Evolutionary conservation across 2,113 vertebrate species (phyloP).

Genomic region (Scartelaos histophorus): DNA sequence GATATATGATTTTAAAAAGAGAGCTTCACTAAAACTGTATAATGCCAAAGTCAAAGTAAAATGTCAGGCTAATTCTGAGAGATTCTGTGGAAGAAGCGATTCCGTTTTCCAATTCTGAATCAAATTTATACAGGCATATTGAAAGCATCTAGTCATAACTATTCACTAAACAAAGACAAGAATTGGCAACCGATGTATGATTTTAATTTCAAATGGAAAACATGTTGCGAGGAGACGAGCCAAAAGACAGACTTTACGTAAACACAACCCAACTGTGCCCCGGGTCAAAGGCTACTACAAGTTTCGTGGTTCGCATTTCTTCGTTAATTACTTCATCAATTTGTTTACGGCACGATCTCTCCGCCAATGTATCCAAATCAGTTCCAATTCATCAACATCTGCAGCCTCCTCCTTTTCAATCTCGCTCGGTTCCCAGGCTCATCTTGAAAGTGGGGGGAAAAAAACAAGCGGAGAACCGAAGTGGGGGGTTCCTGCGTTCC

Average conservation of each 20-base stretch:
- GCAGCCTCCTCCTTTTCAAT: constrained; percentile 42
- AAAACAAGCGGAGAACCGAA: constrained; percentile 57
- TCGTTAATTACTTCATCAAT: constrained; percentile 65
- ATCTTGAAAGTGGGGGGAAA: constrained; percentile 58
- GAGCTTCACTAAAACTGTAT: no score
- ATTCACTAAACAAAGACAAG: background rate
- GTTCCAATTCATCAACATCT: constrained; percentile 50
- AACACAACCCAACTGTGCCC: background rate
- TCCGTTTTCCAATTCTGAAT: background rate
- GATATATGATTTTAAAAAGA: no score
- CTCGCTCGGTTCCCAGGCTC: constrained; percentile 72
- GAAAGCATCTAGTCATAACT: background rate
- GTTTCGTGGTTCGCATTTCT: constrained; percentile 44
- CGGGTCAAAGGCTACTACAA: constrained; percentile 41
- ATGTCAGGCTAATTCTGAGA: background rate
- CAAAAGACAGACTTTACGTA: background rate
- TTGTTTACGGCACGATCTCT: constrained; percentile 61
- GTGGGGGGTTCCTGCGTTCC: constrained; percentile 67
- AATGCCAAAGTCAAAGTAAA: no score
- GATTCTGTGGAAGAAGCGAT: background rate
- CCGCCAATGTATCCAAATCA: constrained; percentile 56
- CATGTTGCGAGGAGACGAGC: background rate
- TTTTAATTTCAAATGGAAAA: constrained; percentile 6
- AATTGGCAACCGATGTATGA: background rate
- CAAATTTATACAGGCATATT: background rate